phyloP scores from a whole-genome alignment of 2,113 vertebrate species.

The Alethe castanea region DNA sequence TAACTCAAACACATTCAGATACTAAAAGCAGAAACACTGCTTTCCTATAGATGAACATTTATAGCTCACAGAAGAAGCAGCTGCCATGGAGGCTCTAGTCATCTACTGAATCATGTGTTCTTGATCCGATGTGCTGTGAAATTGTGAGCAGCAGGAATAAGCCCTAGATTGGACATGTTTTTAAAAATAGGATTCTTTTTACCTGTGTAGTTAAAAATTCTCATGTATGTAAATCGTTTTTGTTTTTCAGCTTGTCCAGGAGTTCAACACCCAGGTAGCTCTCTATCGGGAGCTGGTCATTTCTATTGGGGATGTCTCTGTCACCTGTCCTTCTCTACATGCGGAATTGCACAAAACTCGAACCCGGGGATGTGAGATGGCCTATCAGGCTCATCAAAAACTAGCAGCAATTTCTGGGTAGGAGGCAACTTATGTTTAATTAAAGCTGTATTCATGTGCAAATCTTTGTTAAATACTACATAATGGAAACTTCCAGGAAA shows the following conservation, averaged over 20 bases:
- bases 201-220: background rate
- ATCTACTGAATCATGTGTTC: background rate
- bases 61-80: slow-evolving; percentile 3
- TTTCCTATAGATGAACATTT: background rate
- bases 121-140: background rate
- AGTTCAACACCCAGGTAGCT: slow-evolving; percentile 97
- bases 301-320: slow-evolving; percentile 92
- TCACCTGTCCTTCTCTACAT: slow-evolving; percentile 86
- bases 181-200: background rate
- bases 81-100: background rate
- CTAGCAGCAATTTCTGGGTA: slow-evolving; percentile 95
- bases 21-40: background rate
- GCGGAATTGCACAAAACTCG: slow-evolving; percentile 91
- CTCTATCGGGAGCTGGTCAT: slow-evolving; percentile 95
- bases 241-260: slow-evolving; percentile 91
- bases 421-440: slow-evolving; percentile 55
- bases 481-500: background rate
- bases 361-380: slow-evolving; percentile 93
- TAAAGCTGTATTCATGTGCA: background rate
- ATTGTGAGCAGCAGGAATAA: background rate
- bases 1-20: background rate
- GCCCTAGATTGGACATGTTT: background rate
- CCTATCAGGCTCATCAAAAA: slow-evolving; percentile 89
- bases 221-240: slow-evolving; percentile 29
- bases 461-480: background rate